Percentiles rank a stretch among this genome's conserved stretches.
These are phyloP conservation scores for Helicolenus hilgendorfi DNA, from an alignment of 2,797 vertebrate species.

Conservation along the genomic window DNA sequence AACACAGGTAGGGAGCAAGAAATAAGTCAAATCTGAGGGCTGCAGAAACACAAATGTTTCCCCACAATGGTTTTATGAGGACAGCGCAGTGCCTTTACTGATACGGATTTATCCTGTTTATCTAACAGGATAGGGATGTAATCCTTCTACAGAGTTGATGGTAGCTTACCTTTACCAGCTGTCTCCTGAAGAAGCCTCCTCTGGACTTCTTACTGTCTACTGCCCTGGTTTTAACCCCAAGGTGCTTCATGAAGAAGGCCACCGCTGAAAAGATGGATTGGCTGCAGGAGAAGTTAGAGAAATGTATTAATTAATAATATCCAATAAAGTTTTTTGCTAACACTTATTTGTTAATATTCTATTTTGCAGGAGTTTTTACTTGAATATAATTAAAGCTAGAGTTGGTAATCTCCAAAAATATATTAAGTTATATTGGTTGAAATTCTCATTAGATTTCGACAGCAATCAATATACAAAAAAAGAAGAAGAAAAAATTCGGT, in stretches of 20 bases:
- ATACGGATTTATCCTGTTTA: neutral
- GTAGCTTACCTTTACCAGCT: constrained; percentile 88
- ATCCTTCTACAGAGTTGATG: neutral
- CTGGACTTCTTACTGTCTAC: constrained; percentile 94
- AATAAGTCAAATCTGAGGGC: neutral
- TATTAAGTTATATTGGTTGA: too few species aligned
- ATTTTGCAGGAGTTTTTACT: neutral
- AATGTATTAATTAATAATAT: neutral
- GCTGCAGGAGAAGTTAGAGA: constrained; percentile 73
- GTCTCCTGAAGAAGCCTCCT: constrained; percentile 92
- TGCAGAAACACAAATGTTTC: neutral
- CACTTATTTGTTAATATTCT: neutral
- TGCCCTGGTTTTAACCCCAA: constrained; percentile 93
- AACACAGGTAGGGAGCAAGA: neutral
- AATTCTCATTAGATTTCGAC: too few species aligned
- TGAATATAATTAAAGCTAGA: neutral
- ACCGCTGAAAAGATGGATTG: constrained; percentile 92
- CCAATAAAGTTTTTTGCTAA: neutral
- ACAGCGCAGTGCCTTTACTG: neutral
- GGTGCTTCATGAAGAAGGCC: constrained; percentile 93
- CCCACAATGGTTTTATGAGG: neutral
- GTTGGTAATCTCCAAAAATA: too few species aligned
- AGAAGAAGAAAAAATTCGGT: too few species aligned
- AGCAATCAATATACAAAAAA: too few species aligned
- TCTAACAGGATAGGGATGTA: neutral